Evolutionary conservation across 2,888 invertebrate species (phyloP).

Genomic region (Caradrina clavipalpis): DNA sequence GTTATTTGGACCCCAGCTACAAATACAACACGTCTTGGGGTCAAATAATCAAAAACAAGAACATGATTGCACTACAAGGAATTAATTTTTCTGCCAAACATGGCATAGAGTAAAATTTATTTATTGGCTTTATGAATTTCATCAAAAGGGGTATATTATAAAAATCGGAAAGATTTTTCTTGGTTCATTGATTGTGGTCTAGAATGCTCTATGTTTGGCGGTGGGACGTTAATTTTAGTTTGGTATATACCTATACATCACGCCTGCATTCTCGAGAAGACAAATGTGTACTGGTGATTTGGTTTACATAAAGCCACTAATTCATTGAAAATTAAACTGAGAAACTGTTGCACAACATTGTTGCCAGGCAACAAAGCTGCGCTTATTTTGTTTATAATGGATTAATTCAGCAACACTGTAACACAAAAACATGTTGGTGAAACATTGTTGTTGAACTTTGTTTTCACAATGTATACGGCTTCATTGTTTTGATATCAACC

Average conservation of each 20-base stretch:
- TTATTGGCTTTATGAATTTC: background rate
- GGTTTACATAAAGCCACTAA: too few species aligned
- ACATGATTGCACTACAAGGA: too few species aligned
- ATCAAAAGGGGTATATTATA: background rate
- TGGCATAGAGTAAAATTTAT: background rate
- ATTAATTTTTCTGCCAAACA: background rate
- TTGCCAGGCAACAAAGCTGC: too few species aligned
- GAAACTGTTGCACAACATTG: too few species aligned
- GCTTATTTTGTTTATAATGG: too few species aligned
- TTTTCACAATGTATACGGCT: too few species aligned
- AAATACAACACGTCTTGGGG: constrained; percentile 7
- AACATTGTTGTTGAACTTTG: too few species aligned
- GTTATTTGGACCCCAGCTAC: background rate
- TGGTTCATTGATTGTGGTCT: background rate
- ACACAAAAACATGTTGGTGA: too few species aligned
- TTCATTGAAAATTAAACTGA: too few species aligned
- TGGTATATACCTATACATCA: background rate
- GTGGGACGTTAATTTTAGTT: background rate
- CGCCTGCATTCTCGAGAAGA: background rate
- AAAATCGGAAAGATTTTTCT: background rate
- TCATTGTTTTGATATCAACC: background rate
- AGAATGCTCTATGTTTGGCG: background rate
- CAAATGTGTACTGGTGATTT: background rate
- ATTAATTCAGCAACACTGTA: too few species aligned
- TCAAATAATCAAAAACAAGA: background rate